phyloP scores from a whole-genome alignment of 2,888 invertebrate genomes.

The Noctuana brunneofusca region DNA sequence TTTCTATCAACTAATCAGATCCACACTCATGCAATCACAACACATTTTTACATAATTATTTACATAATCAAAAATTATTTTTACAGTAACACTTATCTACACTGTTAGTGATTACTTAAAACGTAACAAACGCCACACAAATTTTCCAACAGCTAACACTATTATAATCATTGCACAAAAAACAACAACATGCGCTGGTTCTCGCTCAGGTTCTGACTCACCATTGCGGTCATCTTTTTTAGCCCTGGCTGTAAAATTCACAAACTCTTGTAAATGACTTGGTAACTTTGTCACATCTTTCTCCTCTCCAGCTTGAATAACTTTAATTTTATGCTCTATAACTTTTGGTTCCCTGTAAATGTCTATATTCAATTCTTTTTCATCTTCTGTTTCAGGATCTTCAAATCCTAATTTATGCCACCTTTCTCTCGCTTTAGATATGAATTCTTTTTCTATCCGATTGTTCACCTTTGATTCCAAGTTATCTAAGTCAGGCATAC shows the following conservation, averaged over 20 bases:
- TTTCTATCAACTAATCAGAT: slow-evolving; percentile 12
- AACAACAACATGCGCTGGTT: slow-evolving; percentile 77
- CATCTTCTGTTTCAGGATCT: slow-evolving; percentile 86
- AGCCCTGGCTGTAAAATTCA: slow-evolving; percentile 83
- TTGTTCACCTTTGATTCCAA: slow-evolving; percentile 73
- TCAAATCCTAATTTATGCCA: slow-evolving; percentile 87
- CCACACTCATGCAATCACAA: slow-evolving; percentile 38
- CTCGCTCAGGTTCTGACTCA: slow-evolving; percentile 69
- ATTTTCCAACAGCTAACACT: slow-evolving; percentile 71
- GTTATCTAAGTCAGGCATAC: slow-evolving; percentile 62
- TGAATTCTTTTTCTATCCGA: slow-evolving; percentile 89
- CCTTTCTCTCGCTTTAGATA: slow-evolving; percentile 88
- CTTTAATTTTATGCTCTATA: slow-evolving; percentile 80
- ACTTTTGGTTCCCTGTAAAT: slow-evolving; percentile 71
- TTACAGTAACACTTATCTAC: slow-evolving; percentile 49
- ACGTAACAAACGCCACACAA: slow-evolving; percentile 64
- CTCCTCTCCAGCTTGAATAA: slow-evolving; percentile 85
- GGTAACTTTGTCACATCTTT: slow-evolving; percentile 86
- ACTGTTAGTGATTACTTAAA: slow-evolving; percentile 61
- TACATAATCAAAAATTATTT: neutral
- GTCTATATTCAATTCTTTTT: slow-evolving; percentile 64
- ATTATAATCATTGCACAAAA: slow-evolving; percentile 77
- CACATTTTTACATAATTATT: slow-evolving; percentile 4
- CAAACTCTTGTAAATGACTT: slow-evolving; percentile 90
- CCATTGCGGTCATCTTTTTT: slow-evolving; percentile 79